Evolutionary conservation across 1,140 invertebrate species (phyloP), one percentile per base, ranked within the genome.

Genomic region (Calosoma granatense): DNA sequence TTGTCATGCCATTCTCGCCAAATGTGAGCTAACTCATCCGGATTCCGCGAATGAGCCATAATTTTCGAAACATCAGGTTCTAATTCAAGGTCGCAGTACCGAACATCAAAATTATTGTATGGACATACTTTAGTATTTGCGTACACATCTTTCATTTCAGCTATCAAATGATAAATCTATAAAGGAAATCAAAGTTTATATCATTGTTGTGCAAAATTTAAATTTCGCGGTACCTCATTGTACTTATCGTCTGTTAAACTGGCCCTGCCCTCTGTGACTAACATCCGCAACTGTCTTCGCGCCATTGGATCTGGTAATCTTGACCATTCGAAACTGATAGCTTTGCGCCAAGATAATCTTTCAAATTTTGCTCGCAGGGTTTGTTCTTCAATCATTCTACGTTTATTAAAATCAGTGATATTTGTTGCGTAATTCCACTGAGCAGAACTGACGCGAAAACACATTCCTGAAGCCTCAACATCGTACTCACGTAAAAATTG

Each of bases 1-100:
- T 82, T 81, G 57, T 91, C 85, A 53, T 89, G 77, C 82, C 90
- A 94, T 56, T 82, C 80, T 61, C 77, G 77, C 91, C 91, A 95
- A 2, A 86, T 80, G 60, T 89, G 80, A 2, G 83, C 63, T 23
- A 90, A 70, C 65, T 90, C 86, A 1, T 81, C 80, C 51, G 84
- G 83, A 63, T 88, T 82, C 58, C 82, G 77, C 0, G 87, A 90
- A 66, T 81, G 77, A 0, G 80, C 77, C 75, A 90, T 80, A 30
- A 88, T 80, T 78, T 60, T 60, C 47, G 60, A 57, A 20, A 69
- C 71, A 77, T 83, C 82, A 19, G 81, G 81, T 57, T 87, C 85
- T 3, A 88, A 63, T 54, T 79, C 79, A 63, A 88, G 74, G 65
- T 87, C 80, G 62, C 87, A 88, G 56, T 81, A 78, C 3, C 74